Evolutionary conservation across 2,797 vertebrate genomes (phyloP), one percentile per base, ranked within the genome.

Genomic region (Neoniphon sammara): DNA sequence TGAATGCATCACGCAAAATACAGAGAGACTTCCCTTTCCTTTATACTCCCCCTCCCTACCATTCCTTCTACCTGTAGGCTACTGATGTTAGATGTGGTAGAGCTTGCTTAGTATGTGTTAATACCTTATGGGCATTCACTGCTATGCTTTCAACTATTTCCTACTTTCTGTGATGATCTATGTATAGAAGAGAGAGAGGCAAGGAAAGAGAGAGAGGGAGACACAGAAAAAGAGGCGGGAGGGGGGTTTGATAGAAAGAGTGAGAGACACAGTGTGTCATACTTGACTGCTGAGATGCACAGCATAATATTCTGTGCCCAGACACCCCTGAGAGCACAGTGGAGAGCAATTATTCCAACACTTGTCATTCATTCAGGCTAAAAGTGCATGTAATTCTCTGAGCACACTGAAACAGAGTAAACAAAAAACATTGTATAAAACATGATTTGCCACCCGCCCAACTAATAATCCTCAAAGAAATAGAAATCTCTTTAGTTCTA

Each of bases 401-500:
- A 63, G 75, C 61, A 66, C 36, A 73, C 60, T 34, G 10, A 75
- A 75, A 63, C 1, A 34, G 18, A 23, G 71, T 56, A 80, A 69
- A 75, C 53, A 79, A 84, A 82, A 78, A 81, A 73, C 57, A 75
- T 73, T 54, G 66, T 49, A 27, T 31, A 71, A 82, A 81, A 68
- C 61, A 53, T 21, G 73, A 83, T 89, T 86, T 80, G 58, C 44
- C 44, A 58, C 67, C 70, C 87, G 57, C 74, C 76, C 74, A 75
- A 82, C 69, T 75, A 73, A 82, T 79, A 87, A 75, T 67, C 74
- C 69, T 71, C 34, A 75, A 76, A 77, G 66, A 82, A 73, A 81
- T 17, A 62, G 27, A 74, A 86, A 83, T 78, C 67, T 72, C 78
- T 86, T 86, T 78, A 59, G 70, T 78, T 83, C 73, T 64, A 59